A percentile compares a stretch with the other conserved stretches of the same genome.
Conservation (phyloP, 2,888 invertebrate genomes). For the Coleophora deauratella region DNA sequence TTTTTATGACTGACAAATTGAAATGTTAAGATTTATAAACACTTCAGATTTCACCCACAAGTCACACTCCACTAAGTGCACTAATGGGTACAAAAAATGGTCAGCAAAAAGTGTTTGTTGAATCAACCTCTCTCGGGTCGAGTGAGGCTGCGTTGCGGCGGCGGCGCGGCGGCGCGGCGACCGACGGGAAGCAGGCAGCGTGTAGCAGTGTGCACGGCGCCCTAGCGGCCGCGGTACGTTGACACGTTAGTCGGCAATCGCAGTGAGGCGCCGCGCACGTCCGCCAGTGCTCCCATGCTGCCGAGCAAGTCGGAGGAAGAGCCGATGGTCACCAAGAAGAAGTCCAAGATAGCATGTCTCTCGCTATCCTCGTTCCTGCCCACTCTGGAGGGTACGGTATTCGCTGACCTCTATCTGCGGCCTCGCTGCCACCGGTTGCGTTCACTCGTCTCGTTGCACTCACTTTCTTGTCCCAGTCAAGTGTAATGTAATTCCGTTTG, state of each 20-base stretch:
- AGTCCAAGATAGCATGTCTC: constrained; percentile 67
- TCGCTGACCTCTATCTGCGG: constrained; percentile 51
- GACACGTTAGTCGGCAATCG: constrained; percentile 53
- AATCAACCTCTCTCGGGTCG: background rate
- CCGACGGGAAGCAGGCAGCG: background rate
- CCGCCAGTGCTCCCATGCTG: constrained; percentile 61
- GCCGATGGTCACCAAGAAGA: constrained; percentile 66
- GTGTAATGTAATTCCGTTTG: constrained; percentile 57
- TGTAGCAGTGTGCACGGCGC: constrained; percentile 8
- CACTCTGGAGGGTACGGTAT: constrained; percentile 63
- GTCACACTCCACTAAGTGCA: constrained; percentile 8
- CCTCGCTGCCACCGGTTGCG: constrained; percentile 60
- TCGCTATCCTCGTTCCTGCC: constrained; percentile 64
- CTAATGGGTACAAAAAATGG: constrained; percentile 5
- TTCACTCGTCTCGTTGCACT: constrained; percentile 63
- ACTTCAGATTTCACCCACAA: constrained; percentile 3
- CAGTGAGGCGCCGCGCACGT: constrained; percentile 54
- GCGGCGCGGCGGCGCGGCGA: background rate
- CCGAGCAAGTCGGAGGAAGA: constrained; percentile 59
- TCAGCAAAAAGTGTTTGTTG: constrained; percentile 2
- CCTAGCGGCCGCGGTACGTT: constrained; percentile 40
- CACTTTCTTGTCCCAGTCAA: constrained; percentile 69
- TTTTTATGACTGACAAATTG: background rate
- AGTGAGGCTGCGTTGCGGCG: background rate
- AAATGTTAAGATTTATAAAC: background rate